These are phyloP conservation scores for Ctenopoma multispine DNA, from an alignment of 2,797 vertebrate species.

Conservation along the genomic window DNA sequence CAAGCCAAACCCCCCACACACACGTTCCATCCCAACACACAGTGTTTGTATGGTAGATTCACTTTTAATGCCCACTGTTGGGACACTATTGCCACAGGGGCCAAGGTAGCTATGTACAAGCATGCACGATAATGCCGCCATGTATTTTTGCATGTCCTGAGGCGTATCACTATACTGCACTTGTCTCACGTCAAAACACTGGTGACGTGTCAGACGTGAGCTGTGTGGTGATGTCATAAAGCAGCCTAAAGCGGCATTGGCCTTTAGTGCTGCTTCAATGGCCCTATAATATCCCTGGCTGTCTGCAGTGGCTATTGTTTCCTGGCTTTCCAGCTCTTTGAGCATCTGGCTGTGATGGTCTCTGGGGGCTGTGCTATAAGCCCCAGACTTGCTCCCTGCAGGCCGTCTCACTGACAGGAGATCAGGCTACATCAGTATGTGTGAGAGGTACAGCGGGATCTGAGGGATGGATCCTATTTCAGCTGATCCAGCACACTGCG, in stretches of 20 bases:
- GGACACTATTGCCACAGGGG: slow-evolving; percentile 55
- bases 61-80: slow-evolving; percentile 55
- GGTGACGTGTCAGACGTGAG: slow-evolving; percentile 58
- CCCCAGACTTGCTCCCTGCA: slow-evolving; percentile 71
- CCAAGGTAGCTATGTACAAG: slow-evolving; percentile 27
- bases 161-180: slow-evolving; percentile 42
- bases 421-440: slow-evolving; percentile 84
- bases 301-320: slow-evolving; percentile 67
- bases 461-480: slow-evolving; percentile 83
- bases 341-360: slow-evolving; percentile 73
- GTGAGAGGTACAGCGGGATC: slow-evolving; percentile 79
- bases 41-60: slow-evolving; percentile 41
- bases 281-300: slow-evolving; percentile 44
- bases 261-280: slow-evolving; percentile 26
- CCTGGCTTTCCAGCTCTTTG: slow-evolving; percentile 66
- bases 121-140: slow-evolving; percentile 16
- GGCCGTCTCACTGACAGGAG: slow-evolving; percentile 79
- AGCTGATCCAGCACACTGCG: slow-evolving; percentile 83
- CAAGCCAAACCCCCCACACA: background rate
- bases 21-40: too few species aligned
- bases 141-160: slow-evolving; percentile 24
- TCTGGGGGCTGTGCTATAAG: slow-evolving; percentile 70
- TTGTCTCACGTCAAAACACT: slow-evolving; percentile 65
- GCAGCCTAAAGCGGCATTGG: slow-evolving; percentile 34
- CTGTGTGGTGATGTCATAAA: slow-evolving; percentile 60